These are phyloP conservation scores for Jaculus jaculus DNA, from an alignment of 2,113 vertebrate species.

Conservation along the genomic window DNA sequence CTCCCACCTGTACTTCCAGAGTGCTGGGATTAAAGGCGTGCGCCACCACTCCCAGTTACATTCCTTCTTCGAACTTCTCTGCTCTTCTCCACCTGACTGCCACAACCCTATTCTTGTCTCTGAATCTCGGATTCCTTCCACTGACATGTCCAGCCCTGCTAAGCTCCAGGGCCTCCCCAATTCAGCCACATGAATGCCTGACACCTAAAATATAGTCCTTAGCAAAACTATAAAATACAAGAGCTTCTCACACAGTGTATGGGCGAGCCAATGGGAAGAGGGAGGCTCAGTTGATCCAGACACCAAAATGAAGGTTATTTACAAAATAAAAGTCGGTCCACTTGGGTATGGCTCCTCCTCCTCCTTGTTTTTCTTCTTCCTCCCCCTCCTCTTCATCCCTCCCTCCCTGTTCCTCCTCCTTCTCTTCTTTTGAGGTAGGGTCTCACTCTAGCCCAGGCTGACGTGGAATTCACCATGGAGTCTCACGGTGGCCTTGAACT, in stretches of 20 bases:
- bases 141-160: background rate
- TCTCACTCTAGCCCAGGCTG: too few relatives aligned
- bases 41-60: too few relatives aligned
- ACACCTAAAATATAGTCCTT: slow-evolving; percentile 7
- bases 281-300: background rate
- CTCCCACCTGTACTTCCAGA: too few relatives aligned
- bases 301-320: background rate
- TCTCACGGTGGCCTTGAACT: too few relatives aligned
- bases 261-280: background rate
- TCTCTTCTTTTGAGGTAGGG: too few relatives aligned
- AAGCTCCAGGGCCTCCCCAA: background rate
- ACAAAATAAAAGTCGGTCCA: background rate
- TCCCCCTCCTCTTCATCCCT: background rate
- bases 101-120: background rate
- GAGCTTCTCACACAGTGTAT: background rate
- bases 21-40: too few relatives aligned
- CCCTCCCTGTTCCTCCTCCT: background rate
- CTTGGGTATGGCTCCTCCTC: background rate
- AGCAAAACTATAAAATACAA: background rate
- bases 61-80: background rate
- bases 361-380: too few relatives aligned
- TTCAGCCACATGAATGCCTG: slow-evolving; percentile 9
- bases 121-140: background rate
- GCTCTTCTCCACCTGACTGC: background rate
- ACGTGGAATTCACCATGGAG: too few relatives aligned